A percentile compares a stretch with the other conserved stretches of the same genome.
These are phyloP conservation scores for Melanerpes aurifrons DNA, from an alignment of 2,113 vertebrate species.

Conservation along the genomic window DNA sequence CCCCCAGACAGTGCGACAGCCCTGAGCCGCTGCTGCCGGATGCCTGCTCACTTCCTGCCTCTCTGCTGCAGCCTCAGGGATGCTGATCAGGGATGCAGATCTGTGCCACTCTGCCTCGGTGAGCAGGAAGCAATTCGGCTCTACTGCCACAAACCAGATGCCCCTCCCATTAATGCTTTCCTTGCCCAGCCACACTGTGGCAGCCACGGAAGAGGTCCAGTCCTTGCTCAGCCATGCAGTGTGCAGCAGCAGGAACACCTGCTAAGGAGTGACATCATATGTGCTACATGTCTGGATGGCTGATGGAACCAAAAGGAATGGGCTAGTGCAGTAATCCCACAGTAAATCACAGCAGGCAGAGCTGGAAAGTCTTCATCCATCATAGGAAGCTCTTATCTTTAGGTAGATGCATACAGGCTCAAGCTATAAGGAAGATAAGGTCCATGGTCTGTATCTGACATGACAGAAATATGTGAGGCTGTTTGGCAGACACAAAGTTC, in stretches of 20 bases:
- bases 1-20: neutral
- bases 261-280: neutral
- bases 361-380: constrained; percentile 36
- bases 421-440: constrained; percentile 1
- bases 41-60: neutral
- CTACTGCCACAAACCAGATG: neutral
- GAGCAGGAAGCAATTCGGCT: rapidly evolving
- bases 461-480: neutral
- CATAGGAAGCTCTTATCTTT: constrained; percentile 14
- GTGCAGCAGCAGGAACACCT: neutral
- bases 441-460: neutral
- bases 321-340: constrained; percentile 5
- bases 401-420: neutral
- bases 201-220: neutral
- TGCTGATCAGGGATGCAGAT: neutral
- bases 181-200: neutral
- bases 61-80: constrained; percentile 37
- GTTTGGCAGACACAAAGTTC: neutral
- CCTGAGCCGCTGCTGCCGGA: rapidly evolving
- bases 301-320: neutral
- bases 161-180: rapidly evolving
- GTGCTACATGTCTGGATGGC: neutral
- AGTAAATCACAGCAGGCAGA: constrained; percentile 50
- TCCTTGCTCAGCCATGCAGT: rapidly evolving
- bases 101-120: neutral